Conservation (phyloP, 2,113 vertebrate genomes). For the Gavia stellata region DNA sequence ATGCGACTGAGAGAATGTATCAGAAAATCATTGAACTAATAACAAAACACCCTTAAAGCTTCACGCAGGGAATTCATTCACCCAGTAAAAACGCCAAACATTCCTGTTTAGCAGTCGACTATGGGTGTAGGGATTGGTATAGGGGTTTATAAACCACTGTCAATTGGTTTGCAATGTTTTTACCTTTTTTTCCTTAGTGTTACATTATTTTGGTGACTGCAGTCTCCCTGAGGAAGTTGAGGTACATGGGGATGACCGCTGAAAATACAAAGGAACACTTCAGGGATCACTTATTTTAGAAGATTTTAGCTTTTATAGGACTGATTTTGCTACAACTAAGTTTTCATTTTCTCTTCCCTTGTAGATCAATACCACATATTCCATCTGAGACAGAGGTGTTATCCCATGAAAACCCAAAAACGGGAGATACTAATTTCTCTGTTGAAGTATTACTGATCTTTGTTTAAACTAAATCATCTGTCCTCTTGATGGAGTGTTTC, state of each 20-base stretch:
- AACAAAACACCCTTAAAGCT: background rate
- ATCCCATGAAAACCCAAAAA: background rate
- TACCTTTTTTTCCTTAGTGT: background rate
- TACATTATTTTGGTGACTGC: background rate
- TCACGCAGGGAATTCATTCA: background rate
- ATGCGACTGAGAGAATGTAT: slow-evolving; percentile 71
- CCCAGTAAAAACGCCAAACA: background rate
- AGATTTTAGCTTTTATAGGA: background rate
- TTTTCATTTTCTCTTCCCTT: background rate
- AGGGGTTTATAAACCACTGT: background rate
- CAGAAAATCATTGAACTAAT: slow-evolving; percentile 70
- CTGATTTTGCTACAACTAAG: background rate
- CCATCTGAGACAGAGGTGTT: background rate
- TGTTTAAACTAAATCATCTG: background rate
- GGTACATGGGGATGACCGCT: background rate
- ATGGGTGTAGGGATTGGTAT: background rate
- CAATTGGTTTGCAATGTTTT: background rate
- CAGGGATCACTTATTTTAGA: background rate
- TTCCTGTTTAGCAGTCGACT: background rate
- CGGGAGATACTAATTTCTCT: background rate
- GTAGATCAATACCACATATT: background rate
- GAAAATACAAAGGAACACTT: background rate
- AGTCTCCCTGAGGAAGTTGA: background rate
- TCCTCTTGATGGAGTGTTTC: background rate
- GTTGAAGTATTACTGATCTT: background rate